Evolutionary conservation across 2,888 invertebrate genomes (phyloP), one percentile per base, ranked within the genome.

Genomic region (Plagodis dolabraria): DNA sequence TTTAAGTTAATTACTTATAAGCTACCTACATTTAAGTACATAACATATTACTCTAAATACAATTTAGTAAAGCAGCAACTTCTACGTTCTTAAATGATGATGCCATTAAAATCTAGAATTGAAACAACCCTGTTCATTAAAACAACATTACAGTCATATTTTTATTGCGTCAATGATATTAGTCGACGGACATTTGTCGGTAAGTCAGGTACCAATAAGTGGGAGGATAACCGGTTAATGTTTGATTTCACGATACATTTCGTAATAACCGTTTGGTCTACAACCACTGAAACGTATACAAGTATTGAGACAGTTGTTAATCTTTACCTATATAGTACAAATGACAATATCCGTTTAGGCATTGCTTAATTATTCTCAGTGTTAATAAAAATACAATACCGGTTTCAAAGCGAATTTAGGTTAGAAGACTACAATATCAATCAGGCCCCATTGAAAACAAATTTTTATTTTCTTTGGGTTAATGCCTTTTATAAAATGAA

Each of bases 231-330:
- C 70, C 69, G 67, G 67, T 59, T 57, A 44, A 51, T 50, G 70
- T 73, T 70, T 76, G 83, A 85, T 85, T 86, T 86, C 83, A 81
- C 80, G 84, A 81, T 77, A 77, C 69, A 81, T 85, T 87, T 84
- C 75, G 74, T 80, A 85, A 85, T 65, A 69, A 75, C 69, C 77
- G 74, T 76, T 74, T 56, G 70, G 67, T 72, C 69, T 53, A 72
- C 68, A 70, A 69, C 61, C 57, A 53, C 67, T 65, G 57, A 48
- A 64, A 71, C 34, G 36, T 49, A 11, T 12, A 12, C 11, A 6
- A 12, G 5, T 40, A 40, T 12, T 38, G 10, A 40, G n/a, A 34
- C 54, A 44, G 54, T 54, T 57, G 43, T 44, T 40, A 40, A 43
- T 22, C 33, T 48, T 43, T 22, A 22, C 22, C 22, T 22, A 22